These are phyloP conservation scores for Chironomus striatipennis DNA, from an alignment of 1,140 invertebrate species.

Conservation along the genomic window DNA sequence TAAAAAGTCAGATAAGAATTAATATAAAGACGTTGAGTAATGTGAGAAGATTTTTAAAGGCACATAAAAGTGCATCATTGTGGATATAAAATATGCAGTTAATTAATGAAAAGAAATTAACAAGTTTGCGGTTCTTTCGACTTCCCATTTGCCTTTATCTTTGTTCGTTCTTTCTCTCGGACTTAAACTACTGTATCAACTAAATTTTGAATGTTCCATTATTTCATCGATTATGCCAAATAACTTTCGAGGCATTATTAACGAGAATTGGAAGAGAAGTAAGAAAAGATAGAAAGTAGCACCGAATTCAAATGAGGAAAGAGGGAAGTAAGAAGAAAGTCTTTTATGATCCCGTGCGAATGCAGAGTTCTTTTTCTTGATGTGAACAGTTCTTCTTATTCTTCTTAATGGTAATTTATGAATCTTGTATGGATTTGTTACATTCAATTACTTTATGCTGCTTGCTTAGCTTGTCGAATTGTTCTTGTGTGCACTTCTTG, in stretches of 20 bases:
- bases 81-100: background rate
- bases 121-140: background rate
- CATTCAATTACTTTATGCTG: background rate
- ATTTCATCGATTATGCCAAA: constrained; percentile 14
- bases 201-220: background rate
- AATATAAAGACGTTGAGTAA: background rate
- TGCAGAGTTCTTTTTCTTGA: too few relatives aligned
- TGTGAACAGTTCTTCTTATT: too few relatives aligned
- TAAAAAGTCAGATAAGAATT: background rate
- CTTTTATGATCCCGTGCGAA: background rate
- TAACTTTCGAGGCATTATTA: background rate
- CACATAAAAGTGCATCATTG: too few relatives aligned
- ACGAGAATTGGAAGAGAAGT: background rate
- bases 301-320: background rate
- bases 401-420: background rate
- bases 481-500: background rate
- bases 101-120: background rate
- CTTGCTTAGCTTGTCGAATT: too few relatives aligned
- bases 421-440: background rate
- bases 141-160: background rate
- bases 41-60: background rate
- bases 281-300: constrained; percentile 1
- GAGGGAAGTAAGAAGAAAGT: background rate
- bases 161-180: background rate
- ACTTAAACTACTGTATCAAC: background rate